phyloP scores from a whole-genome alignment of 2,113 vertebrate genomes.

The Poeciliopsis turrubarensis region DNA sequence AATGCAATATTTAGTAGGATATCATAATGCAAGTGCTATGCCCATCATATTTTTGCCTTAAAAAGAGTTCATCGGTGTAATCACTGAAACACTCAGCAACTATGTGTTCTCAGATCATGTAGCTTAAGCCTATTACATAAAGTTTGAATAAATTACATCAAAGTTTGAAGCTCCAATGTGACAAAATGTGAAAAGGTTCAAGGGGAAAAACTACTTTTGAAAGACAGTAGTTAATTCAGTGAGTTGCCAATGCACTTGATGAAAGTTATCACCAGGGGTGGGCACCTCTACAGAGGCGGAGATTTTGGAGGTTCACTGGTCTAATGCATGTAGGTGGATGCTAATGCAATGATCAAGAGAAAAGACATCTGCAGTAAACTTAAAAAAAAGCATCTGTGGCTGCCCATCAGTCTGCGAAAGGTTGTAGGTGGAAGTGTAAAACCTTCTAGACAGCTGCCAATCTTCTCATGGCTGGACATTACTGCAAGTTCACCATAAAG shows the following conservation, averaged over 20 bases:
- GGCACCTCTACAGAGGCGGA: not conserved
- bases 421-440: not conserved
- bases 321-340: not conserved
- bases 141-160: not conserved
- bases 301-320: not conserved
- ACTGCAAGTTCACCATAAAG: not conserved
- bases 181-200: not conserved
- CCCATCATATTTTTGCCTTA: too few species aligned
- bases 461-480: not conserved
- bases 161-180: not conserved
- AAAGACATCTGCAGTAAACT: not conserved
- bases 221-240: not conserved
- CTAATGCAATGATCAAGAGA: too few species aligned
- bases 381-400: not conserved
- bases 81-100: too few species aligned
- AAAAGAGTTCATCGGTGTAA: too few species aligned
- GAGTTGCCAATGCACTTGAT: not conserved
- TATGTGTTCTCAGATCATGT: too few species aligned
- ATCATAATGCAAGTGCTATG: too few species aligned
- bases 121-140: not conserved
- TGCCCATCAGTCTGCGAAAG: not conserved
- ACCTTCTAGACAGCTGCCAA: not conserved
- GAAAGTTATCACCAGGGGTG: not conserved
- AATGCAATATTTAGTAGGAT: too few species aligned
- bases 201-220: not conserved